phyloP scores from a whole-genome alignment of 2,888 invertebrate genomes.

The Agriopis leucophaearia region DNA sequence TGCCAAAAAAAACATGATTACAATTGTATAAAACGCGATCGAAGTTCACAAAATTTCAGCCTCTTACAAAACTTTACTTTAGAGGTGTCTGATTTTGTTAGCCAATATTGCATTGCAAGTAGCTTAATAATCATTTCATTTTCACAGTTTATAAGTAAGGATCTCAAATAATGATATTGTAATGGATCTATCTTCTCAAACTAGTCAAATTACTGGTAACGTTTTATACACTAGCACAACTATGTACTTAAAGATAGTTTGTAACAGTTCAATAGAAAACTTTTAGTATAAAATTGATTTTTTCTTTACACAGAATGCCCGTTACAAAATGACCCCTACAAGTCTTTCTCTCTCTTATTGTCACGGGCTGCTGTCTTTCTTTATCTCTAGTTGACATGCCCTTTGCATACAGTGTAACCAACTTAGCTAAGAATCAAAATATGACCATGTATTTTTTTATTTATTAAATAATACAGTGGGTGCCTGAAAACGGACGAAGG shows the following conservation, averaged over 20 bases:
- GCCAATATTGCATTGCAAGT: not conserved
- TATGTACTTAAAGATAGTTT: conserved; percentile 59
- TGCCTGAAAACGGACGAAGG: too few species aligned
- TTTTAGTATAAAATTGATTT: conserved; percentile 64
- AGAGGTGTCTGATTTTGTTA: not conserved
- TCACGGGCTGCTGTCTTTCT: too few species aligned
- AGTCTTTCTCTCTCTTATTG: too few species aligned
- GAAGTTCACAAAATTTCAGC: not conserved
- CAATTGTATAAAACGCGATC: not conserved
- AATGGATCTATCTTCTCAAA: conserved; percentile 50
- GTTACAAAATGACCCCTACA: too few species aligned
- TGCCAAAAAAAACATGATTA: too few species aligned
- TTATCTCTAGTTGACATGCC: too few species aligned
- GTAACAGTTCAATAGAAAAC: conserved; percentile 73
- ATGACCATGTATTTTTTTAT: too few species aligned
- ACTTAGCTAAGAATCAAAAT: too few species aligned
- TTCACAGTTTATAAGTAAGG: conserved; percentile 13
- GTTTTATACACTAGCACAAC: conserved; percentile 71
- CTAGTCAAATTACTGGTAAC: conserved; percentile 64
- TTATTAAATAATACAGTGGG: too few species aligned
- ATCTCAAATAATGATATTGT: conserved; percentile 16
- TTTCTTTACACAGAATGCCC: too few species aligned
- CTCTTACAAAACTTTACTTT: not conserved
- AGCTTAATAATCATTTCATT: conserved; percentile 23
- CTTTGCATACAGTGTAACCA: too few species aligned